These are phyloP conservation scores for Sialis lutaria DNA, from an alignment of 2,888 invertebrate species.

Conservation along the genomic window DNA sequence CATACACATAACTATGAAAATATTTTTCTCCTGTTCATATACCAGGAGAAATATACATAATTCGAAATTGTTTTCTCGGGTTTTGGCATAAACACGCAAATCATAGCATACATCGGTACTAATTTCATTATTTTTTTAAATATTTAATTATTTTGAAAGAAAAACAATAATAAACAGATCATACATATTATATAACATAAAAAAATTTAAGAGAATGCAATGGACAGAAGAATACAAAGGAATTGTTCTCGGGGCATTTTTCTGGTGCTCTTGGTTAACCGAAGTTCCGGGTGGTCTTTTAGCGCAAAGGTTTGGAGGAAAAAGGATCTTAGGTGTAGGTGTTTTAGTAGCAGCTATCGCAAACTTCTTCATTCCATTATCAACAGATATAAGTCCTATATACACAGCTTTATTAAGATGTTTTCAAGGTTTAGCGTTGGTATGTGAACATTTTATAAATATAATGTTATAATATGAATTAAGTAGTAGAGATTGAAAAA, in stretches of 20 bases:
- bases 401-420: slow-evolving; percentile 21
- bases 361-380: slow-evolving; percentile 23
- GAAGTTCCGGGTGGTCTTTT: slow-evolving; percentile 26
- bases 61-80: not conserved
- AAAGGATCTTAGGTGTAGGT: slow-evolving; percentile 23
- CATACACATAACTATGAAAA: no score
- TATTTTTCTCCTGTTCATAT: not conserved
- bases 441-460: slow-evolving; percentile 8
- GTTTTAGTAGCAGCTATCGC: slow-evolving; percentile 22
- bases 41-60: not conserved
- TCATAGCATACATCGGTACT: not conserved
- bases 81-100: not conserved
- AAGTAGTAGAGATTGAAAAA: no score
- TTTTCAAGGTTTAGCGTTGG: slow-evolving; percentile 27
- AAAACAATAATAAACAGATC: no score
- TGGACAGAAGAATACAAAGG: slow-evolving; percentile 11
- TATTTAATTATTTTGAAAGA: no score
- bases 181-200: no score
- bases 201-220: not conserved
- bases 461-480: no score
- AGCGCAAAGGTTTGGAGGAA: slow-evolving; percentile 23
- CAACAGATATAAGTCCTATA: slow-evolving; percentile 18
- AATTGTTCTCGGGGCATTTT: slow-evolving; percentile 23
- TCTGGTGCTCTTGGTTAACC: slow-evolving; percentile 26
- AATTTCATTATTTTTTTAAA: no score